Percentiles rank a stretch among this genome's conserved stretches.
phyloP scores from a whole-genome alignment of 2,888 invertebrate genomes.

The Epirrita christyi region DNA sequence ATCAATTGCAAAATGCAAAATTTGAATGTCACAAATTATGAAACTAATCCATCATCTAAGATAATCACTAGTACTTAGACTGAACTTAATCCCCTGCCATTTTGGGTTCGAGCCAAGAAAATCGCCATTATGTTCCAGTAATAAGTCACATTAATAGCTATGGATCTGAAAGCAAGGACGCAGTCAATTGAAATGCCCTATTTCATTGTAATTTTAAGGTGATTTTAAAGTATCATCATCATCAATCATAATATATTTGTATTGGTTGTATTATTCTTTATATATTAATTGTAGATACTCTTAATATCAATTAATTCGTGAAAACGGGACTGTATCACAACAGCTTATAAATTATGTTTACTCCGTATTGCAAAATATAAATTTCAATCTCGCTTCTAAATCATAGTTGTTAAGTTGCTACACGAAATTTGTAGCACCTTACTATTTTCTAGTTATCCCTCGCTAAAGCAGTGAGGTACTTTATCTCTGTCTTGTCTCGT shows the following conservation, averaged over 20 bases:
- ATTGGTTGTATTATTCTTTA: too few relatives aligned
- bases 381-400: constrained; percentile 7
- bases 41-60: constrained; percentile 19
- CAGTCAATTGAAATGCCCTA: constrained; percentile 3
- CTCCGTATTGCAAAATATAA: constrained; percentile 1
- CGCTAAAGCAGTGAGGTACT: constrained; percentile 9
- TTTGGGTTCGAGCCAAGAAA: constrained; percentile 37
- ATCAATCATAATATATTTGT: too few relatives aligned
- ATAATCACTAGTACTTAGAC: constrained; percentile 36
- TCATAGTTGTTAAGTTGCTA: constrained; percentile 11
- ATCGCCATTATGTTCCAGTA: constrained; percentile 40
- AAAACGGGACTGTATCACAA: too few relatives aligned
- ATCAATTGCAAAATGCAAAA: background rate
- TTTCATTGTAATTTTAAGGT: constrained; percentile 1
- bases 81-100: constrained; percentile 29
- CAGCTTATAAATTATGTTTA: too few relatives aligned
- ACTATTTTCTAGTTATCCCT: constrained; percentile 18
- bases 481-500: constrained; percentile 7
- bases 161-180: constrained; percentile 4
- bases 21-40: too few relatives aligned
- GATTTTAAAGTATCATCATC: too few relatives aligned
- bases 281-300: too few relatives aligned
- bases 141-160: constrained; percentile 48
- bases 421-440: constrained; percentile 15
- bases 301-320: too few relatives aligned